These are phyloP conservation scores for Nannobrachium achirus DNA, from an alignment of 2,113 vertebrate genomes.

Conservation along the genomic window DNA sequence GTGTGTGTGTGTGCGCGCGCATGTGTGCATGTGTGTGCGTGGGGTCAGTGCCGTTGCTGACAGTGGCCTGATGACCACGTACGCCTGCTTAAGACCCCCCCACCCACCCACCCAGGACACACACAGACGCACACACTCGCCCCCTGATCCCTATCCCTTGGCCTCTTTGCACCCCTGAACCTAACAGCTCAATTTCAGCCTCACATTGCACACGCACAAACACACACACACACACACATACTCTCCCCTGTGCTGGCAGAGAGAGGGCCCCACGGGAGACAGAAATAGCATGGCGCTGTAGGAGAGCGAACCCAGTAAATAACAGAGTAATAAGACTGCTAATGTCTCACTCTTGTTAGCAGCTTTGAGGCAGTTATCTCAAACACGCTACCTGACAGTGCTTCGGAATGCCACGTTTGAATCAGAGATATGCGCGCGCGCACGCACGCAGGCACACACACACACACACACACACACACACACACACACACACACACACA, in stretches of 20 bases:
- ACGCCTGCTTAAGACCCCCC: not conserved
- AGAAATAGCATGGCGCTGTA: constrained; percentile 54
- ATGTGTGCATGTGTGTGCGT: not conserved
- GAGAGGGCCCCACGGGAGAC: constrained; percentile 31
- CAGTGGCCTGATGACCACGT: constrained; percentile 14
- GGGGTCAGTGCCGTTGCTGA: constrained; percentile 22
- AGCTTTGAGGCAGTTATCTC: constrained; percentile 1
- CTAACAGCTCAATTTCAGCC: constrained; percentile 69
- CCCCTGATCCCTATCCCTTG: constrained; percentile 37
- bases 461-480: not conserved
- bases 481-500: constrained; percentile 1
- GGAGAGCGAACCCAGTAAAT: constrained; percentile 48
- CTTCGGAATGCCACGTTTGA: not conserved
- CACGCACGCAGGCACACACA: not conserved
- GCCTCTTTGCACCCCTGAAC: constrained; percentile 60
- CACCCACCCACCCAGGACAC: no score
- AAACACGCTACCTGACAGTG: not conserved
- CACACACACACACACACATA: constrained; percentile 6
- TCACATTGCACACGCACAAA: not conserved
- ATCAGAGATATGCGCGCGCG: not conserved
- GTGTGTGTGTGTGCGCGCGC: not conserved
- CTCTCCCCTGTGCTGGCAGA: not conserved
- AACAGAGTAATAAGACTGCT: constrained; percentile 31
- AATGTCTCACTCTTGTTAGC: constrained; percentile 12
- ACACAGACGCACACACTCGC: constrained; percentile 1